Conservation (phyloP, 37 sponge, comb jelly and placozoan genomes). For the Cliona cf. orientalis region DNA sequence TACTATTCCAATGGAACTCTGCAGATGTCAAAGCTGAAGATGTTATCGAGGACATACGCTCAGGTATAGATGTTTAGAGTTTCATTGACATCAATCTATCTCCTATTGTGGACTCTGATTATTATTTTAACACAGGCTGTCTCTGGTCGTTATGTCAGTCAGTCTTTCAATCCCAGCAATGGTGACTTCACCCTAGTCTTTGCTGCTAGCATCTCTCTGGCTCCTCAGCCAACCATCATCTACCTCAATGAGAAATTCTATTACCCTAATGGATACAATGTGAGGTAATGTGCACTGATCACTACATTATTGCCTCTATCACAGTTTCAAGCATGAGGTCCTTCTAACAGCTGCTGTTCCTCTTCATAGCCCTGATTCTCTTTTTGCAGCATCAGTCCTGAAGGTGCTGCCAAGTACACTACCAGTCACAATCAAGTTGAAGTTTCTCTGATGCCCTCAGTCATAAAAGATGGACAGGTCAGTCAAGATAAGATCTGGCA, state of each 20-base stretch:
- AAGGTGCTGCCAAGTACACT: conserved; percentile 19
- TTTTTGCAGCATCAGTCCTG: conserved; percentile 18
- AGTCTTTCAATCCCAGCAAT: conserved; percentile 48
- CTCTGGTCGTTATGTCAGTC: conserved; percentile 49
- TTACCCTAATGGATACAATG: conserved; percentile 66
- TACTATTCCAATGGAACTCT: conserved; percentile 70
- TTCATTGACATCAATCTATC: background rate
- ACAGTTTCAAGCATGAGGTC: background rate
- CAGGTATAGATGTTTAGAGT: conserved; percentile 36
- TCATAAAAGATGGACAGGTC: conserved; percentile 14
- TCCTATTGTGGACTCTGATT: background rate
- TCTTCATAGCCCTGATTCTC: background rate
- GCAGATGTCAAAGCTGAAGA: conserved; percentile 52
- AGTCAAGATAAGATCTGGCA: too few species aligned
- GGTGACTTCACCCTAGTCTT: conserved; percentile 46
- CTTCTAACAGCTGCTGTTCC: background rate
- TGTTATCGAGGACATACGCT: conserved; percentile 74
- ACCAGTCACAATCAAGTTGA: conserved; percentile 5
- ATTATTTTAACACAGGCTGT: conserved; percentile 48
- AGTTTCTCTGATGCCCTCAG: background rate
- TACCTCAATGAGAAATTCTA: conserved; percentile 73
- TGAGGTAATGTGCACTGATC: conserved; percentile 47
- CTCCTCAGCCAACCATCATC: conserved; percentile 37
- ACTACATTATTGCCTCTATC: background rate
- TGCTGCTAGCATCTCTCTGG: conserved; percentile 6